Evolutionary conservation across 53 echinoderm and acorn worm species (phyloP), one percentile per base, ranked within the genome.

Genomic region (Echinometra lucunter): DNA sequence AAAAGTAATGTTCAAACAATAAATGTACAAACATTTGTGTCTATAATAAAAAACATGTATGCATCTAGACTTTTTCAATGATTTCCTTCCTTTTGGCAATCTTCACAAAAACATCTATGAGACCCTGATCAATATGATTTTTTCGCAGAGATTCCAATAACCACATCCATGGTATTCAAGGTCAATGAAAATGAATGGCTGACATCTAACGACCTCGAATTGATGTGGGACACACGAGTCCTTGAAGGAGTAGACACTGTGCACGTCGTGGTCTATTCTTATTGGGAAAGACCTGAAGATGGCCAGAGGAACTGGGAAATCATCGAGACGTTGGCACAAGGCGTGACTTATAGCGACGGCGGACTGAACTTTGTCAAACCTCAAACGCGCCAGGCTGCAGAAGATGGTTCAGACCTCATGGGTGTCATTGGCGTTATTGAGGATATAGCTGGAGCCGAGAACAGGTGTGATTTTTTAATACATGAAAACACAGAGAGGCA

Each of bases 221-320:
- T 89, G 58, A 58, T 60, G 58, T 89, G 89, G 89, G 89, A 89
- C 27, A 38, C 11, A 67, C 92, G 83, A 4, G 40, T 63, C 37
- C 91, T 37, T 37, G 92, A 89, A n/a, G 95, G 94, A 10, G 85
- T 93, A 17, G 90, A 91, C 7, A 72, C 56, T 8, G 95, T 97
- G 28, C 88, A 96, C 34, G 92, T 97, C 3, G 91, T 74, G 23
- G 63, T 97, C 42, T 96, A 96, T 66, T 94, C 95, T 19, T 97
- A 96, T 82, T 90, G 93, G 25, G 96, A 96, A 45, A 58, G 90
- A 56, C 42, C 44, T 0, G 72, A 23, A 2, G 82, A 93, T 44
- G 94, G 74, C 16, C 53, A 87, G 23, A 53, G 95, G 40, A 18
- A 45, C 88, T 72, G 94, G 74, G 94, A 95, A 88, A 91, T 94